Percentiles rank a stretch among this genome's conserved stretches.
These are phyloP conservation scores for Anas acuta DNA, from an alignment of 2,797 vertebrate genomes.

Conservation along the genomic window DNA sequence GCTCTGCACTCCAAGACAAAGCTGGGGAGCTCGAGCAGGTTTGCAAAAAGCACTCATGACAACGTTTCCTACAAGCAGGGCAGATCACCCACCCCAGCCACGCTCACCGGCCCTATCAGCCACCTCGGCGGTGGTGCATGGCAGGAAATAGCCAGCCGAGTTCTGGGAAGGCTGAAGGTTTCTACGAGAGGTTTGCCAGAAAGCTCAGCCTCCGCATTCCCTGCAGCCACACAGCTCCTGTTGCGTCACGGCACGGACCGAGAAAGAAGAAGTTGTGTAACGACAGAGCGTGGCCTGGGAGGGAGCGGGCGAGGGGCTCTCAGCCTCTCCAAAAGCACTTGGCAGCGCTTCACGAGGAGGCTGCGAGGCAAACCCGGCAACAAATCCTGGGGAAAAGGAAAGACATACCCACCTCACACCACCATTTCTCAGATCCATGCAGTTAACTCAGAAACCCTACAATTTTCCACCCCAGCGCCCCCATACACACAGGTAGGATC, in stretches of 20 bases:
- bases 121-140: rapidly evolving
- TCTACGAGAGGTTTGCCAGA: background rate
- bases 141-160: background rate
- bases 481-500: background rate
- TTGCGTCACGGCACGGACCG: background rate
- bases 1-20: background rate
- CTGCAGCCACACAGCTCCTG: rapidly evolving
- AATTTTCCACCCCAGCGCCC: background rate
- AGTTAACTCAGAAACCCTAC: background rate
- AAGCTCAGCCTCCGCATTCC: background rate
- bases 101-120: rapidly evolving
- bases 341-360: background rate
- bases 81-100: background rate
- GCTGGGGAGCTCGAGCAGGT: rapidly evolving
- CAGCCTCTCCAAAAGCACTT: background rate
- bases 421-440: background rate
- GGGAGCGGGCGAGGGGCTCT: background rate
- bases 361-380: background rate
- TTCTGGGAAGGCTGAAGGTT: background rate
- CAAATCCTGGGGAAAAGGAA: background rate
- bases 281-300: background rate
- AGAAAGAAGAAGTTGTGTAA: background rate
- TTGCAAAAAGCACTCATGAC: background rate
- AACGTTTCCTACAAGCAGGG: background rate
- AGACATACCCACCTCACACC: background rate